phyloP scores from a whole-genome alignment of 2,888 invertebrate genomes.

The Charanyca ferruginea region DNA sequence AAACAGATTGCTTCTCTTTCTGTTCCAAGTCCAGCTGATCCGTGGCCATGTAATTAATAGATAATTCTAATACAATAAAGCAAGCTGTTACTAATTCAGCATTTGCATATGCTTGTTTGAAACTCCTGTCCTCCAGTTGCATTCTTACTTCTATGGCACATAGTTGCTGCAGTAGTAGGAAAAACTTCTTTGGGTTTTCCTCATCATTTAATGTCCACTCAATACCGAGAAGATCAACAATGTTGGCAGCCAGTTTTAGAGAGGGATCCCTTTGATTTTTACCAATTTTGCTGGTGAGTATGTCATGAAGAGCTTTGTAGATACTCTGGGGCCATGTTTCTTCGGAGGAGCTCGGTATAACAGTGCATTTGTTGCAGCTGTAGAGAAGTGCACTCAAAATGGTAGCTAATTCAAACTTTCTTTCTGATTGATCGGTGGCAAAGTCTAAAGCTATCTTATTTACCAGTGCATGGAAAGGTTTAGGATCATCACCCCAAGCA shows the following conservation, averaged over 20 bases:
- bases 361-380: slow-evolving; percentile 93
- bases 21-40: slow-evolving; percentile 96
- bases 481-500: slow-evolving; percentile 95
- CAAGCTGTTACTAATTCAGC: slow-evolving; percentile 95
- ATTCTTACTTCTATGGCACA: slow-evolving; percentile 98
- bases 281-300: slow-evolving; percentile 96
- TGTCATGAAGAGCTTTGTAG: slow-evolving; percentile 95
- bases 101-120: slow-evolving; percentile 95
- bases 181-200: slow-evolving; percentile 95
- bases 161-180: slow-evolving; percentile 95
- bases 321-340: slow-evolving; percentile 96
- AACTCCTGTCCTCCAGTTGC: slow-evolving; percentile 96
- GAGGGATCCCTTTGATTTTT: slow-evolving; percentile 97
- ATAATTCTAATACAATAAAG: slow-evolving; percentile 95
- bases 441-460: slow-evolving; percentile 96
- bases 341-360: slow-evolving; percentile 92
- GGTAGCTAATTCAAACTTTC: slow-evolving; percentile 97
- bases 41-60: slow-evolving; percentile 94
- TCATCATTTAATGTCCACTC: slow-evolving; percentile 96
- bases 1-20: slow-evolving; percentile 97
- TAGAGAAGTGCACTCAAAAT: slow-evolving; percentile 94
- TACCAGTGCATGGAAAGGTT: slow-evolving; percentile 95
- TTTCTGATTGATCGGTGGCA: slow-evolving; percentile 96
- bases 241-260: slow-evolving; percentile 95
- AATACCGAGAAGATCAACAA: slow-evolving; percentile 95